These are phyloP conservation scores for Pongo pygmaeus DNA, from an alignment of 2,113 vertebrate genomes.

Conservation along the genomic window DNA sequence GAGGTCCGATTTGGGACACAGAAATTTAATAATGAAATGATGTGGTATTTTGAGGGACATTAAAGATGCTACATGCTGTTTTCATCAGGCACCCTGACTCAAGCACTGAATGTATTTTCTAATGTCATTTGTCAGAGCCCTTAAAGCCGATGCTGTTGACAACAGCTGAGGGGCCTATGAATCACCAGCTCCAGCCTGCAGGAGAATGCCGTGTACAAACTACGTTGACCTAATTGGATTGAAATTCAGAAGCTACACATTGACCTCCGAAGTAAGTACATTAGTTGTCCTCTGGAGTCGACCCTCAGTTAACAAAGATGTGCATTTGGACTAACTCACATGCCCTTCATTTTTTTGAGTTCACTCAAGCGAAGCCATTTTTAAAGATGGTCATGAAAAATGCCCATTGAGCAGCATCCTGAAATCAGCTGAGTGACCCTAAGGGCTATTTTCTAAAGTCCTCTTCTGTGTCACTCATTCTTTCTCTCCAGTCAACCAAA, in stretches of 20 bases:
- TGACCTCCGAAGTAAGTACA: background rate
- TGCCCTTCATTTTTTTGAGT: slow-evolving; percentile 11
- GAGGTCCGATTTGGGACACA: background rate
- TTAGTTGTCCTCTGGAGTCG: background rate
- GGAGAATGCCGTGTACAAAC: background rate
- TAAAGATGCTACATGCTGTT: background rate
- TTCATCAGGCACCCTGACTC: background rate
- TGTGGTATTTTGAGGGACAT: background rate
- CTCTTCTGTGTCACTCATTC: slow-evolving; percentile 32
- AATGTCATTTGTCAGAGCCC: slow-evolving; percentile 5
- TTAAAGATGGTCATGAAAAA: slow-evolving; percentile 24
- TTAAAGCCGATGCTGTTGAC: background rate
- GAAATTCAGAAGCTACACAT: slow-evolving; percentile 12
- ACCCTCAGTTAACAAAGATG: slow-evolving; percentile 42
- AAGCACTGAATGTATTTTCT: background rate
- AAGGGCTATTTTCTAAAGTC: background rate
- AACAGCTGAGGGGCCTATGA: background rate
- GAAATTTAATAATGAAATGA: slow-evolving; percentile 36
- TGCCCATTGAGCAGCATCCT: background rate
- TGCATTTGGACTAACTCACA: background rate
- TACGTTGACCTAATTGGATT: slow-evolving; percentile 24
- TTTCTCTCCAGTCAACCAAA: slow-evolving; percentile 60
- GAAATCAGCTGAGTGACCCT: background rate
- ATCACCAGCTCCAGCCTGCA: background rate
- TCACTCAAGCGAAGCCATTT: slow-evolving; percentile 40